Percentiles rank a stretch among this genome's conserved stretches.
Conservation (phyloP, 2,113 vertebrate genomes). For the Salminus brasiliensis region DNA sequence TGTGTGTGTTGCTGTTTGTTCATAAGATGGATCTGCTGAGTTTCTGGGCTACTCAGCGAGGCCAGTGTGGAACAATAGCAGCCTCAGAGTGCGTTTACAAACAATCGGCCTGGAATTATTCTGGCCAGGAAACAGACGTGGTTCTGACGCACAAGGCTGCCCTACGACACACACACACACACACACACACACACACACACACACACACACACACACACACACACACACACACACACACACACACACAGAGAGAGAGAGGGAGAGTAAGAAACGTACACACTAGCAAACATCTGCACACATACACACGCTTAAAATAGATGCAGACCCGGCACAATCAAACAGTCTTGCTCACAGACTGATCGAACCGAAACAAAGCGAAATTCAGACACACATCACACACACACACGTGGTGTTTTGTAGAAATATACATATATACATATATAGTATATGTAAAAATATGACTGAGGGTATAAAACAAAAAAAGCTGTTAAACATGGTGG, state of each 20-base stretch:
- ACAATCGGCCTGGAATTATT: slow-evolving; percentile 85
- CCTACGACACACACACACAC: slow-evolving; percentile 67
- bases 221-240: slow-evolving; percentile 69
- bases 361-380: background rate
- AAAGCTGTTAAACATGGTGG: no score
- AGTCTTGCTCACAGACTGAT: slow-evolving; percentile 10
- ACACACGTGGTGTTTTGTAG: background rate
- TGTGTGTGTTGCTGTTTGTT: slow-evolving; percentile 59
- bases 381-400: slow-evolving; percentile 6
- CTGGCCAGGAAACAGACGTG: slow-evolving; percentile 86
- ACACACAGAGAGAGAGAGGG: no score
- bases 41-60: slow-evolving; percentile 70
- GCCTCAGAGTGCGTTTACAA: slow-evolving; percentile 81
- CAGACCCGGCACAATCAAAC: slow-evolving; percentile 5
- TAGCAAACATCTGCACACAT: slow-evolving; percentile 71
- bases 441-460: no score
- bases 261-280: no score
- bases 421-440: no score
- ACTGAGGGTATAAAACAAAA: no score
- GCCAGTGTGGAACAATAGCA: slow-evolving; percentile 79
- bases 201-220: slow-evolving; percentile 67
- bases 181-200: slow-evolving; percentile 64
- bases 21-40: slow-evolving; percentile 79
- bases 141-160: slow-evolving; percentile 82
- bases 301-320: slow-evolving; percentile 81